Evolutionary conservation across 2,888 invertebrate species (phyloP).

Genomic region (Vannuccia rotundouncinata): DNA sequence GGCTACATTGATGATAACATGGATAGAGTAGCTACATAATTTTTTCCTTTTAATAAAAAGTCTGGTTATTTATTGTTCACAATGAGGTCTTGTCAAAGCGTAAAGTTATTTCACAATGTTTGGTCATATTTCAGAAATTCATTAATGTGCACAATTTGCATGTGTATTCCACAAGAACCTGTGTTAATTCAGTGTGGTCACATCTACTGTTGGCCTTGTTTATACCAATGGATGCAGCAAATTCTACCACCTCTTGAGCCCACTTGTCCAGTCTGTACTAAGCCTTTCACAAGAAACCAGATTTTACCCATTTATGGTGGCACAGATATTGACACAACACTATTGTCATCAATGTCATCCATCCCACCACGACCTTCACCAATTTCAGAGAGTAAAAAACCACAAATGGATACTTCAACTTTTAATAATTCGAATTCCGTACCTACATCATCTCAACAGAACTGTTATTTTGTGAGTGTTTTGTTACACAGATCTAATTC

Average conservation of each 20-base stretch:
- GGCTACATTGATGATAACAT: too few relatives aligned
- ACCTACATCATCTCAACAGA: too few relatives aligned
- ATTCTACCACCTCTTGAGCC: background rate
- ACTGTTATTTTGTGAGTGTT: too few relatives aligned
- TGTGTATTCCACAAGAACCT: background rate
- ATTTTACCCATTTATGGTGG: background rate
- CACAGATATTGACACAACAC: background rate
- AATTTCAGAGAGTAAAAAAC: too few relatives aligned
- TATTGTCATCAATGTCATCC: background rate
- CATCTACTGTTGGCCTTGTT: background rate
- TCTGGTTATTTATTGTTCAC: too few relatives aligned
- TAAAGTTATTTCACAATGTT: too few relatives aligned
- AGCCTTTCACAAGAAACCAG: background rate
- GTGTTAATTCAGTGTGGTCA: background rate
- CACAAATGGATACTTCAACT: too few relatives aligned
- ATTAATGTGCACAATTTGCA: background rate
- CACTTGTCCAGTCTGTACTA: background rate
- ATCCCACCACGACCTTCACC: background rate
- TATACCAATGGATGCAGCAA: background rate
- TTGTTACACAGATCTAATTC: too few relatives aligned
- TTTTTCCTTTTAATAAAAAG: too few relatives aligned
- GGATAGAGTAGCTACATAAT: too few relatives aligned
- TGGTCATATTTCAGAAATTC: background rate
- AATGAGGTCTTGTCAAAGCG: too few relatives aligned
- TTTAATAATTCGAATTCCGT: too few relatives aligned